Evolutionary conservation across 2,797 vertebrate genomes (phyloP).

Genomic region (Cuniculus paca): DNA sequence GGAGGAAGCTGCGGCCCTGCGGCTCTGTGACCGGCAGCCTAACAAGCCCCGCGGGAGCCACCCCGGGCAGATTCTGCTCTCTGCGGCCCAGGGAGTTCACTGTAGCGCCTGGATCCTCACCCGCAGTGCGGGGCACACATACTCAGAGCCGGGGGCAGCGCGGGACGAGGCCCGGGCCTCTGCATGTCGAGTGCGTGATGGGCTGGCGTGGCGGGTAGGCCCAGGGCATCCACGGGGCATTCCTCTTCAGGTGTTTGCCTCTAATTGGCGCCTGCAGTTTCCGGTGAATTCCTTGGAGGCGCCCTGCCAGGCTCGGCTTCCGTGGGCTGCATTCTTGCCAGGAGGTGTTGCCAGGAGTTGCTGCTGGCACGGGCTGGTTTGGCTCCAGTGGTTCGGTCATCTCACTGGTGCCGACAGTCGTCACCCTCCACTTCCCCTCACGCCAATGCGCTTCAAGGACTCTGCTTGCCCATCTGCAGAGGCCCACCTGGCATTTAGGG

Average conservation of each 20-base stretch:
- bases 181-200: neutral
- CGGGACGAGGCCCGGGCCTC: too few relatives aligned
- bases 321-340: neutral
- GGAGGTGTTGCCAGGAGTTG: neutral
- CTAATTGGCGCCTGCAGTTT: neutral
- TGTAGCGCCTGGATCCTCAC: neutral
- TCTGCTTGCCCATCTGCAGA: neutral
- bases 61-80: neutral
- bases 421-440: neutral
- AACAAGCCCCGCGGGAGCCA: fast-evolving
- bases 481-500: neutral
- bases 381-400: neutral
- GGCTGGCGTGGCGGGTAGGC: neutral
- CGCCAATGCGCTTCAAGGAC: neutral
- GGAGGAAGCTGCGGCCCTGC: neutral
- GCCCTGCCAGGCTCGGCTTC: neutral
- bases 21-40: neutral
- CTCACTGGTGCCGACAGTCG: neutral
- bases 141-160: fast-evolving
- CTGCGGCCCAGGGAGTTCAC: fast-evolving
- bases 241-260: neutral
- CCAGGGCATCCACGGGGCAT: too few relatives aligned
- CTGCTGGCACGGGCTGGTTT: neutral
- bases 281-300: neutral
- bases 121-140: fast-evolving